Evolutionary conservation across 1,140 invertebrate genomes (phyloP).

Genomic region (Papilio xuthus): DNA sequence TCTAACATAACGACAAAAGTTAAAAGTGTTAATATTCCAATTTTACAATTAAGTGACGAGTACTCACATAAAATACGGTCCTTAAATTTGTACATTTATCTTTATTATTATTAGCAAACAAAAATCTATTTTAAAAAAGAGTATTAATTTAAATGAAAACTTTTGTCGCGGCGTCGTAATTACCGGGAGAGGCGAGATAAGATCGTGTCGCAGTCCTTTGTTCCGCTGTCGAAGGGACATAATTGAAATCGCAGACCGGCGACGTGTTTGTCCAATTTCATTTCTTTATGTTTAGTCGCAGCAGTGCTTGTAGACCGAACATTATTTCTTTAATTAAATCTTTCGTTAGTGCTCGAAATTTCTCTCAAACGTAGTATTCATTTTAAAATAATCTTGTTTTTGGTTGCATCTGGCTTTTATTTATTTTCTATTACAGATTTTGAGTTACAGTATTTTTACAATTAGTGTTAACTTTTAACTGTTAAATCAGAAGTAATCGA

Average conservation of each 20-base stretch:
- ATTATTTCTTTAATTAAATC: constrained; percentile 32
- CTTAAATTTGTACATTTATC: neutral
- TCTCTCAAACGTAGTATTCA: neutral
- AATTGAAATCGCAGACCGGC: constrained; percentile 34
- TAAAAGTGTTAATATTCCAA: too few relatives aligned
- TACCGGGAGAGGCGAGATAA: constrained; percentile 29
- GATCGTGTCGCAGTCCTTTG: constrained; percentile 30
- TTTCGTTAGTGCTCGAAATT: constrained; percentile 8
- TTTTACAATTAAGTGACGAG: too few relatives aligned
- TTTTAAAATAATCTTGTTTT: neutral
- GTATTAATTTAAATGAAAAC: constrained; percentile 31
- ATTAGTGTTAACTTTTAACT: neutral
- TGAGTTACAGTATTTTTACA: neutral
- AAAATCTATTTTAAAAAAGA: constrained; percentile 11
- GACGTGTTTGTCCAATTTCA: constrained; percentile 27
- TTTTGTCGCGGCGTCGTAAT: constrained; percentile 24
- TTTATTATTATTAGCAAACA: constrained; percentile 1
- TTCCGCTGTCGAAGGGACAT: constrained; percentile 30
- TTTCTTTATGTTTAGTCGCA: constrained; percentile 21
- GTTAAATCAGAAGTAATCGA: too few relatives aligned
- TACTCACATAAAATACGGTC: too few relatives aligned
- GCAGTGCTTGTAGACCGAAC: constrained; percentile 17
- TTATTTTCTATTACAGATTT: neutral
- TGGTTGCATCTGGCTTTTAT: neutral
- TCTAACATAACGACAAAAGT: too few relatives aligned